A percentile compares a stretch with the other conserved stretches of the same genome.
phyloP scores from a whole-genome alignment of 2,113 vertebrate genomes.

The Engystomops pustulosus region DNA sequence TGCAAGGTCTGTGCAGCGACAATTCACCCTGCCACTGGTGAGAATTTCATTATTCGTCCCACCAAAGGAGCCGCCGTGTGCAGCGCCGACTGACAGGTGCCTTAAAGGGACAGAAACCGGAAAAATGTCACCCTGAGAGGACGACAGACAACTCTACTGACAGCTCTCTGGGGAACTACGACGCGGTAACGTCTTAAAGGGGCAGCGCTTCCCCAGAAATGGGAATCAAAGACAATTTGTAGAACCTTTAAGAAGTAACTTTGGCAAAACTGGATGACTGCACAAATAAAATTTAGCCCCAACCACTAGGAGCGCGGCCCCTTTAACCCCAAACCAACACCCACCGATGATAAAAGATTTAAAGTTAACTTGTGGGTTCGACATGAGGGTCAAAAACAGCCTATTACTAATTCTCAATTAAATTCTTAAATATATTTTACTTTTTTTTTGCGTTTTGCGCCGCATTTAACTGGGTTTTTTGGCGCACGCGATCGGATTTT shows the following conservation, averaged over 20 bases:
- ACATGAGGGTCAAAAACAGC: no score
- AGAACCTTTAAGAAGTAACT: not conserved
- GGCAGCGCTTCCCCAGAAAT: not conserved
- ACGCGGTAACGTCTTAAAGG: not conserved
- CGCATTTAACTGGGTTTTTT: no score
- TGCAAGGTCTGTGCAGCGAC: constrained; percentile 3
- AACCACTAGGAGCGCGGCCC: no score
- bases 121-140: not conserved
- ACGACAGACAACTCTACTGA: not conserved
- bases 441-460: no score
- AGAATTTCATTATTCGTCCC: constrained; percentile 24
- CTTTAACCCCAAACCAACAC: no score
- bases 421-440: no score
- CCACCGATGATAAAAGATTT: no score
- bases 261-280: not conserved
- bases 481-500: no score
- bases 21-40: not conserved
- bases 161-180: no score
- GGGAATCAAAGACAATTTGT: not conserved
- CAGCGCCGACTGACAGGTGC: not conserved
- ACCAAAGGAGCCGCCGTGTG: not conserved
- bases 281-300: no score
- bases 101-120: not conserved
- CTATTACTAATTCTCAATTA: no score
- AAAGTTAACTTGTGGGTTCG: no score